Base-by-base conservation (phyloP, 1,140 invertebrate genomes). In the Holotrichia oblita region DNA sequence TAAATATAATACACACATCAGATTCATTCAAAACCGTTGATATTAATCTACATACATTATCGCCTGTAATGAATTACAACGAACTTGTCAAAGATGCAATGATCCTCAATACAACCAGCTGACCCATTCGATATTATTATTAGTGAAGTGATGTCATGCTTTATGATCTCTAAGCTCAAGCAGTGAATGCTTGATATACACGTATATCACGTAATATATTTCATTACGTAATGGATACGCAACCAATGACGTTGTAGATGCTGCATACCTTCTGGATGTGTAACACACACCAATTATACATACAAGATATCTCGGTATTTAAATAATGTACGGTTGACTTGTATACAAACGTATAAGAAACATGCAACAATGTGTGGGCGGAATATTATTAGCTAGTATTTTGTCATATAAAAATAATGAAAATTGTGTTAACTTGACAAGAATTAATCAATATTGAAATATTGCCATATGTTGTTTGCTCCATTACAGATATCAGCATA, bases 31-130 rank as follows among this genome's bases (percentile, higher is more conserved):
- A 17, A 55, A 55, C 6, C 14, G 48, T 55, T 17, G 48, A 55
- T 55, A 55, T 17, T 55, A 55, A 55, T 55, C 48, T 55, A 55
- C 48, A 55, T 55, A 55, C 48, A 55, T 55, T 55, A 55, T 55
- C 48, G 17, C 48, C 14, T 17, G 12, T 17, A 55, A 7, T 17
- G 48, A 55, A 55, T 55, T 55, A n/a, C 48, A 55, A 55, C 48
- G 48, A 55, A 55, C 48, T 55, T n/a, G 48, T 55, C 48, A 55
- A 55, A 55, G 48, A 55, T 55, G 48, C 48, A 55, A 17, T n/a
- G 48, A 55, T 55, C 48, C 48, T 55, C 48, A 55, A 55, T 55
- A 55, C n/a, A 55, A 55, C 48, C 48, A 55, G 48, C 48, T 55
- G 48, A 55, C 48, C 48, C 48, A 4, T 55, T 55, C 48, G 48